Percentiles rank a stretch among this genome's conserved stretches.
Evolutionary conservation across 2,113 vertebrate genomes (phyloP).

Genomic region (Phycodurus eques): DNA sequence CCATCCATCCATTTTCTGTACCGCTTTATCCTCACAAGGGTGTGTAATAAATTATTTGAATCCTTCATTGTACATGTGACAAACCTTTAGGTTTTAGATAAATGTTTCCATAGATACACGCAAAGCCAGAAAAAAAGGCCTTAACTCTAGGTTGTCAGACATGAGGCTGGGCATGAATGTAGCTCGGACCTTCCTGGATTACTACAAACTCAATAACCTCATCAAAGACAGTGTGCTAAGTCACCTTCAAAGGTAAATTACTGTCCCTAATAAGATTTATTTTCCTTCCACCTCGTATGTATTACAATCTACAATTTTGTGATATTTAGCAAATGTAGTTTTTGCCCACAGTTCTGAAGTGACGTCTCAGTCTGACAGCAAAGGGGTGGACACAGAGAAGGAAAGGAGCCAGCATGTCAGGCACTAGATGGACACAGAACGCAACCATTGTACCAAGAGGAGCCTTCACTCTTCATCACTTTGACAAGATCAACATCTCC

Average conservation of each 20-base stretch:
- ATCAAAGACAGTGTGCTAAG: slow-evolving; percentile 74
- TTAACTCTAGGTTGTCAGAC: slow-evolving; percentile 83
- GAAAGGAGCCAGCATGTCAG: slow-evolving; percentile 47
- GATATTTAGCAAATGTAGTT: not conserved
- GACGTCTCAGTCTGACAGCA: slow-evolving; percentile 37
- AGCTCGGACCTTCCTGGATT: slow-evolving; percentile 93
- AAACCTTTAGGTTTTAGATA: not conserved
- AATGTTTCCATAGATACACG: not conserved
- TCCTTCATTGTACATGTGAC: not conserved
- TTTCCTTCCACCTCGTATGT: not conserved
- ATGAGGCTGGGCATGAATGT: slow-evolving; percentile 96
- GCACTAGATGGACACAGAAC: slow-evolving; percentile 44
- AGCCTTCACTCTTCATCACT: slow-evolving; percentile 57
- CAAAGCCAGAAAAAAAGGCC: slow-evolving; percentile 34
- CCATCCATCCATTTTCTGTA: too few relatives aligned
- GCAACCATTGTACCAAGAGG: slow-evolving; percentile 44
- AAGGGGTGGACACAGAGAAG: slow-evolving; percentile 37
- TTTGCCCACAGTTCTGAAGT: slow-evolving; percentile 52
- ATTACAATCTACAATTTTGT: not conserved
- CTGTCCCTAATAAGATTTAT: not conserved
- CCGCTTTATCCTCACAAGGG: too few relatives aligned
- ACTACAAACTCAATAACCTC: slow-evolving; percentile 86
- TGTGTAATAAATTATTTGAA: not conserved
- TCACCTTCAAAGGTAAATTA: slow-evolving; percentile 72
- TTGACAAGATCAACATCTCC: slow-evolving; percentile 51